Conservation (phyloP, 2,113 vertebrate species). For the Myotis yumanensis region DNA sequence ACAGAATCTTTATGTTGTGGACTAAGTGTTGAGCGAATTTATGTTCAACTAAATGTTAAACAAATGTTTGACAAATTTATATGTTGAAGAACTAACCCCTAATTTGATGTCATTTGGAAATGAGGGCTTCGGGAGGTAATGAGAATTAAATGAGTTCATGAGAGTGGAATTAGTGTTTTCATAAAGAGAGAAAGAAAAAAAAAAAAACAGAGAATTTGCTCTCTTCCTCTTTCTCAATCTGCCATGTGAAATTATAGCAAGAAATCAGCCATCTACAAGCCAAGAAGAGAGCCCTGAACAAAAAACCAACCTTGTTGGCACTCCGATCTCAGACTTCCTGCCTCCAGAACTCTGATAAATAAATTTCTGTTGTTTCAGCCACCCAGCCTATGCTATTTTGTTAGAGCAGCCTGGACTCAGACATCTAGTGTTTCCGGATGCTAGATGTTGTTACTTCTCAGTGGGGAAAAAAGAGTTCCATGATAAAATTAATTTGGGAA, state of each 20-base stretch:
- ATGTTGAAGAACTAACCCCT: not conserved
- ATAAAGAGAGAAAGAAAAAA: not conserved
- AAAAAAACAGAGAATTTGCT: not conserved
- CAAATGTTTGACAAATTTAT: not conserved
- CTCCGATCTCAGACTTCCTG: not conserved
- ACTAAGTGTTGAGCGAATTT: not conserved
- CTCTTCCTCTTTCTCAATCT: not conserved
- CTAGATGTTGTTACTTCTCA: not conserved
- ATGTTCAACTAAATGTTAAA: not conserved
- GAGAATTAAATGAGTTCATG: not conserved
- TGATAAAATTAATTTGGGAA: constrained; percentile 7
- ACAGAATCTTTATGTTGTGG: not conserved
- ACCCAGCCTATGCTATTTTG: not conserved
- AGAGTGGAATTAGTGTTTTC: not conserved
- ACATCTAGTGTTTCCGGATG: not conserved
- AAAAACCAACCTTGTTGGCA: not conserved
- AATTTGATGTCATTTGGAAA: not conserved
- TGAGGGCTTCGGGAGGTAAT: not conserved
- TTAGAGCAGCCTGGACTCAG: not conserved
- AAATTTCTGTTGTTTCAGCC: not conserved
- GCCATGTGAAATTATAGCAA: not conserved
- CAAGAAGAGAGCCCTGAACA: not conserved
- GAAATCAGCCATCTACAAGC: not conserved
- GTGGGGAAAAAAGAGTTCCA: not conserved
- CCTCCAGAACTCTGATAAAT: not conserved